These are phyloP conservation scores for Ptychodera flava DNA, from an alignment of 35 echinoderm and acorn worm species.

Conservation along the genomic window DNA sequence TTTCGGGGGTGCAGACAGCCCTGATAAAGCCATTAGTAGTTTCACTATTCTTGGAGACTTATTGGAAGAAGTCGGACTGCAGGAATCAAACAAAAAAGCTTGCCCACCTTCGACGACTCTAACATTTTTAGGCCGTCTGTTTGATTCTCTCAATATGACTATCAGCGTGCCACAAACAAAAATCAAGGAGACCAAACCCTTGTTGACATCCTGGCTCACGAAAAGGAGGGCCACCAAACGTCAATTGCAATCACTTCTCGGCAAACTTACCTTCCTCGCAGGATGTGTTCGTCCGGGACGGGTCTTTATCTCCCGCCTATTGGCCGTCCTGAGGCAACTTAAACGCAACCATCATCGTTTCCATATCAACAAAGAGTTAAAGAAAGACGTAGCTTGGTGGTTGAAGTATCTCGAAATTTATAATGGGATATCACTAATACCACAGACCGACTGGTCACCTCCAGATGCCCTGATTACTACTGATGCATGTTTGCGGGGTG, in stretches of 20 bases:
- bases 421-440: too few relatives aligned
- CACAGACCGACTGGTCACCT: too few relatives aligned
- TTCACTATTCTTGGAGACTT: neutral
- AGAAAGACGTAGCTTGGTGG: too few relatives aligned
- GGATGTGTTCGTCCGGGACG: neutral
- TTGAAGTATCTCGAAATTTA: too few relatives aligned
- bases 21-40: neutral
- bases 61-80: neutral
- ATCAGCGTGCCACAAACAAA: neutral
- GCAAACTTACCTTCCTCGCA: neutral
- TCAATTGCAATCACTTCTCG: neutral
- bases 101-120: too few relatives aligned
- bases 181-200: neutral
- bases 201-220: neutral
- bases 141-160: neutral
- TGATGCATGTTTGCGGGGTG: too few relatives aligned
- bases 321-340: too few relatives aligned
- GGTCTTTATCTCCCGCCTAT: neutral
- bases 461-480: too few relatives aligned
- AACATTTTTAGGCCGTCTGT: too few relatives aligned
- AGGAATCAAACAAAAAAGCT: neutral
- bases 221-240: neutral
- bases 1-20: neutral
- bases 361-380: too few relatives aligned
- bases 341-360: too few relatives aligned